Conservation (phyloP, 2,888 invertebrate species). For the Calameuta pallipes region DNA sequence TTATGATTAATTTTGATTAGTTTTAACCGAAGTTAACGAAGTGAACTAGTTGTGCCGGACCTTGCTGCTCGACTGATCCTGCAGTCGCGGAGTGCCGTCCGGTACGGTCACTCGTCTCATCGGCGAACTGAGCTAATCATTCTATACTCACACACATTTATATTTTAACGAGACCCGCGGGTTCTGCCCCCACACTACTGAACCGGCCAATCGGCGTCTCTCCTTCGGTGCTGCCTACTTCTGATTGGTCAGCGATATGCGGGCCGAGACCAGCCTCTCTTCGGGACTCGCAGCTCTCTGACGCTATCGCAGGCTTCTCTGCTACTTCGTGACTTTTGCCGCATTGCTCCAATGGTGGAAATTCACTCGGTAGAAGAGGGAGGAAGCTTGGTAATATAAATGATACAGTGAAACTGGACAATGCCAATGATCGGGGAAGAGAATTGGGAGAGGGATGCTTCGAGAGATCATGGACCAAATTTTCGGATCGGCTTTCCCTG, state of each 20-base stretch:
- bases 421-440: background rate
- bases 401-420: background rate
- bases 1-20: constrained; percentile 65
- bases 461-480: background rate
- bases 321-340: background rate
- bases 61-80: constrained; percentile 52
- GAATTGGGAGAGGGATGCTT: background rate
- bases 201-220: constrained; percentile 51
- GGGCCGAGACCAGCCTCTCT: constrained; percentile 45
- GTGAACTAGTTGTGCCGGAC: constrained; percentile 54
- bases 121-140: constrained; percentile 60
- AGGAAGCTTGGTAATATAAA: background rate
- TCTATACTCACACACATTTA: constrained; percentile 62
- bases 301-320: background rate
- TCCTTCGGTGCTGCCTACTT: constrained; percentile 19
- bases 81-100: constrained; percentile 14
- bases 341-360: background rate
- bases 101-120: constrained; percentile 45
- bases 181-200: constrained; percentile 53
- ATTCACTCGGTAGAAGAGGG: background rate
- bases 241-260: constrained; percentile 44
- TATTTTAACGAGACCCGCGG: constrained; percentile 58
- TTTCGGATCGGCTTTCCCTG: background rate
- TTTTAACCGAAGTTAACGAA: constrained; percentile 61
- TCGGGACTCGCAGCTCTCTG: background rate